Percentiles rank a stretch among this genome's conserved stretches.
Evolutionary conservation across 2,113 vertebrate genomes (phyloP).

Genomic region (Carlito syrichta): DNA sequence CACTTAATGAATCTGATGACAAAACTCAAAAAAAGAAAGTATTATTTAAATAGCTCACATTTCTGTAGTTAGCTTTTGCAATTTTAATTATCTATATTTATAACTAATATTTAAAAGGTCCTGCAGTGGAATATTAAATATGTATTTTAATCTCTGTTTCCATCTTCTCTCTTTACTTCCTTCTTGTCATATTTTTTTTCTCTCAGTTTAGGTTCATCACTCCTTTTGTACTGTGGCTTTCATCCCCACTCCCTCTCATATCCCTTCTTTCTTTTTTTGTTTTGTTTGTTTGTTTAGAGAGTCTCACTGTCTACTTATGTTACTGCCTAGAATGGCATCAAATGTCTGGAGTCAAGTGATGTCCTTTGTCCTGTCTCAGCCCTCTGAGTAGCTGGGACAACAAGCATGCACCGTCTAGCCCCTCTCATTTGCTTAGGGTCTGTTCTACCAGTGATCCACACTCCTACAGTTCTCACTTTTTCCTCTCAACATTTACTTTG

Average conservation of each 20-base stretch:
- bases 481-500: too few species aligned
- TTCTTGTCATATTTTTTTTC: neutral
- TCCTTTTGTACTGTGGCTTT: neutral
- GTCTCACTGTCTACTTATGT: too few species aligned
- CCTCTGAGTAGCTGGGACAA: too few species aligned
- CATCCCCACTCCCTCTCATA: neutral
- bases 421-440: too few species aligned
- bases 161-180: neutral
- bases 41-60: neutral
- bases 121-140: neutral
- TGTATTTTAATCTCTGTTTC: neutral
- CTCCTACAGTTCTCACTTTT: too few species aligned
- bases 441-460: too few species aligned
- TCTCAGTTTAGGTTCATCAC: neutral
- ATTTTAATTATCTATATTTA: neutral
- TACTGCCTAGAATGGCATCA: too few species aligned
- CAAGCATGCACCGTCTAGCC: too few species aligned
- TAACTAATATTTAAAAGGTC: neutral
- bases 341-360: too few species aligned
- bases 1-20: neutral
- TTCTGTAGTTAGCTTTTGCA: neutral
- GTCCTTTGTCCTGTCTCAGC: too few species aligned
- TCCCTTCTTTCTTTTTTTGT: too few species aligned
- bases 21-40: neutral
- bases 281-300: too few species aligned